A percentile compares a stretch with the other conserved stretches of the same genome.
phyloP scores from a whole-genome alignment of 2,797 vertebrate species.

The Crenuchus spilurus region DNA sequence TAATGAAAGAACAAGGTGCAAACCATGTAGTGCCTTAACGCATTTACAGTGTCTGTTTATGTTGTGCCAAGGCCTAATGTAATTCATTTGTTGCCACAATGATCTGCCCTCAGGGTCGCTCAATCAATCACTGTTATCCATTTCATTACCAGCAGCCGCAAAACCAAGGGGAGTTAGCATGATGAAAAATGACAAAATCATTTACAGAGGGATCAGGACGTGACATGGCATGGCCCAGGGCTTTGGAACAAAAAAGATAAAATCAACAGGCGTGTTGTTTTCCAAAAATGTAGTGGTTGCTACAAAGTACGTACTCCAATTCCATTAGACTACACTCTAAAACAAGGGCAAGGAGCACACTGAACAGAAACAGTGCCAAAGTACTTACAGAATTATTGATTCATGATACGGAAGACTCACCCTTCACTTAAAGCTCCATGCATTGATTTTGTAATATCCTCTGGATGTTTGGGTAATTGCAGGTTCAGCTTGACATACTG shows the following conservation, averaged over 20 bases:
- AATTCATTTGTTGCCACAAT: conserved; percentile 19
- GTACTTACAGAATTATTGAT: conserved; percentile 25
- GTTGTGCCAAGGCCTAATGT: not conserved
- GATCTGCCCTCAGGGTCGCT: conserved; percentile 10
- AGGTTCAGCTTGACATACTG: not conserved
- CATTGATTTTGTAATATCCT: conserved; percentile 2
- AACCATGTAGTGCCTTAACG: not conserved
- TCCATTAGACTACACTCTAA: not conserved
- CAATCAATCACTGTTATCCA: conserved; percentile 31
- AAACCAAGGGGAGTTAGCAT: conserved; percentile 7
- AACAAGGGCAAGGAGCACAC: not conserved
- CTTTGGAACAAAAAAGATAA: not conserved
- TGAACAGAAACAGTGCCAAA: not conserved
- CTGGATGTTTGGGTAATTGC: conserved; percentile 20
- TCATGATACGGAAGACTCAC: not conserved
- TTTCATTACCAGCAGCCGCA: conserved; percentile 25
- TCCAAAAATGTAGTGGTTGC: not conserved
- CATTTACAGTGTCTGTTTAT: not conserved
- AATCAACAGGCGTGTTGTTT: not conserved
- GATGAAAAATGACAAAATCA: conserved; percentile 14
- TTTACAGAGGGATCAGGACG: not conserved
- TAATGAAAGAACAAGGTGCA: conserved; percentile 3
- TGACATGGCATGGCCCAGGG: not conserved
- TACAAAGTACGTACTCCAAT: not conserved
- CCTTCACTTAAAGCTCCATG: not conserved